Base-by-base conservation (phyloP, 2,797 vertebrate genomes). In the Oophaga sylvatica region DNA sequence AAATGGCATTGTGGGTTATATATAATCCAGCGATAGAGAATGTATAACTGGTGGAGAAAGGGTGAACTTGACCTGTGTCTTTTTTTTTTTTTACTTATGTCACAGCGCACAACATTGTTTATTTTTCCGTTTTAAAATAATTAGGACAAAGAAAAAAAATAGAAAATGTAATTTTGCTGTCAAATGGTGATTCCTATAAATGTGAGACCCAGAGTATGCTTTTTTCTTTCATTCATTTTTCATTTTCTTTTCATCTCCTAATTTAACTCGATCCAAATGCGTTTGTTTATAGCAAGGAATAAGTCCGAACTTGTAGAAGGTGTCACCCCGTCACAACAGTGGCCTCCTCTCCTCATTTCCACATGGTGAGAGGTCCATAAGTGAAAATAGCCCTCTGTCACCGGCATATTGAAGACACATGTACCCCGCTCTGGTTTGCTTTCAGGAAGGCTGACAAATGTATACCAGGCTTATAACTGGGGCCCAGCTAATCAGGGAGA, bases 351-450 rank as follows among this genome's bases (percentile, higher is more conserved):
- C 29, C 26, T 83, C 19, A 53, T 60, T 79, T 75, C 87, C 81
- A 79, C 80, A 68, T 79, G 81, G 31, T 2, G 53, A 70, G 45
- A 78, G 67, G 16, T 19, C n/a, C 73, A n/a, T 45, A 79, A 29
- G 70, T 70, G 63, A 88, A 73, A 79, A 62, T 71, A 62, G 75
- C 56, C 26, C 67, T 29, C 45, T 73, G 67, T 84, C 82, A 60
- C 70, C 31, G 53, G 56, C 75, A 84, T 84, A 88, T 84, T 88
- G 67, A 84, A 79, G 81, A 78, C 87, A 84, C 75, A 88, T 88
- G 87, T 80, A 84, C 19, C 22, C 16, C 63, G 76, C 65, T 80
- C 81, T 45, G 75, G 53, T 80, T 84, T 71, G 53, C 68, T 26
- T 77, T 84, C 65, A 84, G 22, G 12, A 57, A 75, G 71, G 56